Evolutionary conservation across 2,888 invertebrate genomes (phyloP).

Genomic region (Marronus borbonicus): DNA sequence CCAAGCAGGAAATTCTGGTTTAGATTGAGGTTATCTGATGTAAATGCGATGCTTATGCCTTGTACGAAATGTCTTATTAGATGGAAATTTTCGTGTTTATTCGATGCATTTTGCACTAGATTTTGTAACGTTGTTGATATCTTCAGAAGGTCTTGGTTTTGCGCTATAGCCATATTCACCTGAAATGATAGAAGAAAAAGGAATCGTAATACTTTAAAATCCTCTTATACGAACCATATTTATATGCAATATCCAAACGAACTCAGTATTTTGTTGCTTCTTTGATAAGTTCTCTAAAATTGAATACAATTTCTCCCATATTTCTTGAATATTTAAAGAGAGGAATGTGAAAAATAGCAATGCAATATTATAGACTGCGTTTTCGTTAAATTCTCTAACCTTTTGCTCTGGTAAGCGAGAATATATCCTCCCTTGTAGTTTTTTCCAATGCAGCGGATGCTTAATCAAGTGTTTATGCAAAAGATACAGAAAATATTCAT

Average conservation of each 20-base stretch:
- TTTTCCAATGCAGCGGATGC: conserved; percentile 66
- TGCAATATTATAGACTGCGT: conserved; percentile 64
- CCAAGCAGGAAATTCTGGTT: conserved; percentile 65
- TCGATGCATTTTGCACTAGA: conserved; percentile 60
- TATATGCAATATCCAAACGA: conserved; percentile 61
- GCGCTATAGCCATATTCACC: conserved; percentile 61
- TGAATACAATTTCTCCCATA: conserved; percentile 62
- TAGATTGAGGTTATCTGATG: conserved; percentile 60
- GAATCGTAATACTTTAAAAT: too few species aligned
- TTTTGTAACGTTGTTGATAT: conserved; percentile 58
- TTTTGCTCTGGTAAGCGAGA: conserved; percentile 67
- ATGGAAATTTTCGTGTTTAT: conserved; percentile 60
- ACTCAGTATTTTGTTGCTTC: conserved; percentile 58
- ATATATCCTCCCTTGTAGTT: conserved; percentile 67
- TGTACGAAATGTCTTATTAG: conserved; percentile 62
- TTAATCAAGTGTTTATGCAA: conserved; percentile 62
- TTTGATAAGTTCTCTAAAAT: conserved; percentile 61
- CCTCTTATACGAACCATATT: conserved; percentile 29
- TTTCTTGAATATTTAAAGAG: conserved; percentile 63
- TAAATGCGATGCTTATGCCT: conserved; percentile 61
- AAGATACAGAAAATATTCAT: conserved; percentile 65
- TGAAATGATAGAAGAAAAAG: conserved; percentile 52
- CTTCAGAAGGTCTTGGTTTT: conserved; percentile 60
- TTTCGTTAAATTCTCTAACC: conserved; percentile 63
- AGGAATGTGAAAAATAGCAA: conserved; percentile 63